Percentiles rank a stretch among this genome's conserved stretches.
Evolutionary conservation across 2,888 invertebrate genomes (phyloP).

Genomic region (Leucoma salicis): DNA sequence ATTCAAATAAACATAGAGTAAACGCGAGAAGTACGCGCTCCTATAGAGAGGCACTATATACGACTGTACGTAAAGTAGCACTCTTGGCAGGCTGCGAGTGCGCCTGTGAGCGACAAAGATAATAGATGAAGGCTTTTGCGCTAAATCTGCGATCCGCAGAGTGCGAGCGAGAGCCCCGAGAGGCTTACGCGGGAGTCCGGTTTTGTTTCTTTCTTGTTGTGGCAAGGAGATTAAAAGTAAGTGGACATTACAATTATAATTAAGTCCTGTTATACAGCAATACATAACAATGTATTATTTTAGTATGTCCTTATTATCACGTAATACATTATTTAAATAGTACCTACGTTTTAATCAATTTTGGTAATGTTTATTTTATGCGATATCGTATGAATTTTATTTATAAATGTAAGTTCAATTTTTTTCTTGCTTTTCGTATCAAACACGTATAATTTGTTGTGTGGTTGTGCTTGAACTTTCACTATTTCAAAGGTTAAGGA

Average conservation of each 20-base stretch:
- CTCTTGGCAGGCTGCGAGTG: conserved; percentile 66
- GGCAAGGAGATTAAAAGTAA: conserved; percentile 59
- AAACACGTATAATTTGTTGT: not conserved
- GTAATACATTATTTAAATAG: not conserved
- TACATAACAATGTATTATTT: too few species aligned
- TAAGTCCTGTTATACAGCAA: conserved; percentile 31
- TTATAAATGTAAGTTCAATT: too few species aligned
- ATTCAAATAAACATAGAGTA: conserved; percentile 32
- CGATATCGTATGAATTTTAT: too few species aligned
- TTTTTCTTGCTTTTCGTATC: not conserved
- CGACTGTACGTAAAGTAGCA: conserved; percentile 47
- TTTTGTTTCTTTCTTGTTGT: conserved; percentile 63
- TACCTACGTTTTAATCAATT: not conserved
- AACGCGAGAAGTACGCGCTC: conserved; percentile 59
- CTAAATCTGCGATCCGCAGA: conserved; percentile 30
- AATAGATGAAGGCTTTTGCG: conserved; percentile 66
- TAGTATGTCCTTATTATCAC: not conserved
- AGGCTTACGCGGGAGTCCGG: conserved; percentile 75
- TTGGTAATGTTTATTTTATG: too few species aligned
- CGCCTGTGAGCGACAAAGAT: conserved; percentile 62
- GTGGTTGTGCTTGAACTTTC: conserved; percentile 10
- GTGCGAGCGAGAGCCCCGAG: conserved; percentile 59
- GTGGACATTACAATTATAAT: conserved; percentile 48
- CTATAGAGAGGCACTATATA: conserved; percentile 62
- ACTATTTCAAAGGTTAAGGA: conserved; percentile 11